phyloP scores from a whole-genome alignment of 2,888 invertebrate species.

The Pterostichus niger region DNA sequence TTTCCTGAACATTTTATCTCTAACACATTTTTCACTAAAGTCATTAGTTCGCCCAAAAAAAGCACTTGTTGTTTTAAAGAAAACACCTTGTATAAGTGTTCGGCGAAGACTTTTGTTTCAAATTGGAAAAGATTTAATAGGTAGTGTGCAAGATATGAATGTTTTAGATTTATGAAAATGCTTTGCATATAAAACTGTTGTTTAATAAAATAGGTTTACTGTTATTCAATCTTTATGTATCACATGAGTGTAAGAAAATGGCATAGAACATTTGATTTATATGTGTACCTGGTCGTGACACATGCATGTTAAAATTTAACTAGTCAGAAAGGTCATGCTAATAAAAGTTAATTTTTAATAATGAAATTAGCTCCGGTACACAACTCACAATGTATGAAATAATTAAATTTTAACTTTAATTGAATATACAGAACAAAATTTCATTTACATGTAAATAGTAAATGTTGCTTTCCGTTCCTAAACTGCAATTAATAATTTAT shows the following conservation, averaged over 20 bases:
- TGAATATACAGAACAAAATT: slow-evolving; percentile 40
- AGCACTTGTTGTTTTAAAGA: too few species aligned
- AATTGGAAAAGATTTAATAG: too few species aligned
- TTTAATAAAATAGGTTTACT: too few species aligned
- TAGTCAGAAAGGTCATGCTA: slow-evolving; percentile 27
- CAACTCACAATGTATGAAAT: slow-evolving; percentile 30
- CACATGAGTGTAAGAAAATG: background rate
- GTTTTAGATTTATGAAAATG: too few species aligned
- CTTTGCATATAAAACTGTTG: too few species aligned
- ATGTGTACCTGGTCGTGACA: background rate
- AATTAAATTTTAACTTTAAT: slow-evolving; percentile 47
- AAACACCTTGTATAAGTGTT: too few species aligned
- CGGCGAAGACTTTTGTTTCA: too few species aligned
- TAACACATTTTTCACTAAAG: too few species aligned
- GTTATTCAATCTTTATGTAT: too few species aligned
- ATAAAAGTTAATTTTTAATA: slow-evolving; percentile 40
- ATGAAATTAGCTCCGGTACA: slow-evolving; percentile 29
- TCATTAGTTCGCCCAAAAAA: too few species aligned
- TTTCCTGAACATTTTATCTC: too few species aligned
- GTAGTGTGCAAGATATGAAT: too few species aligned
- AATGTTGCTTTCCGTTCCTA: slow-evolving; percentile 34
- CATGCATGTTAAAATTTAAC: background rate
- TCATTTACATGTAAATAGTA: slow-evolving; percentile 51
- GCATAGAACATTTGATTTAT: background rate
- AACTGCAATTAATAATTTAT: background rate